Evolutionary conservation across 2,888 invertebrate genomes (phyloP), one percentile per base, ranked within the genome.

Genomic region (Spilosoma lubricipeda): DNA sequence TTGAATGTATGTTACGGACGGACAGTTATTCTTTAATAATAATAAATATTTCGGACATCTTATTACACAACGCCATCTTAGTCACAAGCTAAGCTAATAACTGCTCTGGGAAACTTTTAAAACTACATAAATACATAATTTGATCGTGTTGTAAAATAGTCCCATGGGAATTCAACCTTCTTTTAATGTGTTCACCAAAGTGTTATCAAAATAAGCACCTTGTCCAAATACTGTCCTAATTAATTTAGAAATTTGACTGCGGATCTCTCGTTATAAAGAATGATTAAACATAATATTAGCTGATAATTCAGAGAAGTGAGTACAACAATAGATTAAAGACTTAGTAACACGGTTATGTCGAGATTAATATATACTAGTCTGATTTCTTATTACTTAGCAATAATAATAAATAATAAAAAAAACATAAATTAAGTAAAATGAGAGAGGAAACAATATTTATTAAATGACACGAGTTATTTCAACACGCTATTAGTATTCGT

Each of bases 401-500:
- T 63, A 63, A 27, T 59, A 3, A 30, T 63, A 18, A 5, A 30
- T 18, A 63, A 27, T 59, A 3, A 30, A 30, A 18, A 5, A 30
- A 8, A 36, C 36, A 56, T 42, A 33, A 30, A 68, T 33, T 20
- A 15, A 2, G 2, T 69, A 15, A 68, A 71, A 71, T 71, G 71
- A 73, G 71, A 71, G 59, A 77, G 67, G 70, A 74, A 52, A 76
- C 63, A 48, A 56, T 64, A 56, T 45, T 9, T 11, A 76, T 78
- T 73, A 77, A 75, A 83, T 76, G 18, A 76, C 36, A 36, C 18
- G 33, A 23, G 2, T 30, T 63, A 42, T 39, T 63, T 77, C 67
- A 72, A 78, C 77, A 80, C 76, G 76, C 77, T 76, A 82, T 74
- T 82, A 82, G 75, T 76, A 79, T 82, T 63, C 73, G 68, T 77